phyloP scores from a whole-genome alignment of 2,113 vertebrate species.

The Calonectris borealis region DNA sequence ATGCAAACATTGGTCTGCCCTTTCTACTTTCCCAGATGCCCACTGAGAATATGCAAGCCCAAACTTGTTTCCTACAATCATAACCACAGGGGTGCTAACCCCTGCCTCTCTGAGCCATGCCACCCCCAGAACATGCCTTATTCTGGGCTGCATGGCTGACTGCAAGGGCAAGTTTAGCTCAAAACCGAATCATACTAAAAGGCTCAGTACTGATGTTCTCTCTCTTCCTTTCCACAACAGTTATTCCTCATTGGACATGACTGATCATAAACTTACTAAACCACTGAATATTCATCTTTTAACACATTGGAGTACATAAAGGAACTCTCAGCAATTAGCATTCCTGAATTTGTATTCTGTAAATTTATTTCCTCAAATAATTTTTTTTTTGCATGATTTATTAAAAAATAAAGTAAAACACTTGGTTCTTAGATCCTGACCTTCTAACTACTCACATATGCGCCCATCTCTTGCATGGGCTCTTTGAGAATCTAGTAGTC shows the following conservation, averaged over 20 bases:
- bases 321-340: constrained; percentile 21
- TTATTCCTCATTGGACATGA: not conserved
- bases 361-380: constrained; percentile 39
- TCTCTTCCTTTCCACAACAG: not conserved
- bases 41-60: not conserved
- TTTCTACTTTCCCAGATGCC: not conserved
- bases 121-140: not conserved
- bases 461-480: not conserved
- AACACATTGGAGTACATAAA: not conserved
- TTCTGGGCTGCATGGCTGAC: not conserved
- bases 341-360: not conserved
- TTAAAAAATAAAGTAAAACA: constrained; percentile 49
- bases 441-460: constrained; percentile 23
- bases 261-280: constrained; percentile 5
- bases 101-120: not conserved
- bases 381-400: constrained; percentile 1
- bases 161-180: not conserved
- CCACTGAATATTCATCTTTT: constrained; percentile 27
- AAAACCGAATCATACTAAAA: not conserved
- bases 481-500: not conserved
- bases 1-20: not conserved
- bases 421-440: constrained; percentile 21
- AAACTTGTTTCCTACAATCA: not conserved
- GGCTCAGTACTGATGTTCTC: not conserved
- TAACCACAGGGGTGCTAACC: not conserved